phyloP scores from a whole-genome alignment of 2,888 invertebrate species.

The Erpobdella octoculata region DNA sequence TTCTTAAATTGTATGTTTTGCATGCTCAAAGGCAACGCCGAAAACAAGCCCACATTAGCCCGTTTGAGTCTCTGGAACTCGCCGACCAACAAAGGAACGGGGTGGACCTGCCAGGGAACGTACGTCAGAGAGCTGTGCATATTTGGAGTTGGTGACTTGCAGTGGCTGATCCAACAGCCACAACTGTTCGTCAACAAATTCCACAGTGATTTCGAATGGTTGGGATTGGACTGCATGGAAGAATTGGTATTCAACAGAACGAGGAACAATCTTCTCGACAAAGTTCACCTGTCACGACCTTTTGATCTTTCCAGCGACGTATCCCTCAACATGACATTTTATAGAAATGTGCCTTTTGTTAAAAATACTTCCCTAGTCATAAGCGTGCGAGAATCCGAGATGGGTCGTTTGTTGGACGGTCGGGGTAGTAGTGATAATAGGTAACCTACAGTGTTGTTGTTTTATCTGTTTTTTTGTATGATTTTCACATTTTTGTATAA shows the following conservation, averaged over 20 bases:
- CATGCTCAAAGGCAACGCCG: conserved; percentile 33
- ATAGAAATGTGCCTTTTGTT: too few species aligned
- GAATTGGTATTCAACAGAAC: conserved; percentile 34
- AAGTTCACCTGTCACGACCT: conserved; percentile 27
- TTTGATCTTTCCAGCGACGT: too few species aligned
- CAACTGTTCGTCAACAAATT: conserved; percentile 48
- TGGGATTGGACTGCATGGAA: conserved; percentile 35
- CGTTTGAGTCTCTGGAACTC: conserved; percentile 34
- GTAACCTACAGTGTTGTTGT: too few species aligned
- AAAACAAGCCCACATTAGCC: conserved; percentile 33
- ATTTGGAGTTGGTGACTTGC: conserved; percentile 44
- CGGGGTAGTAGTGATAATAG: too few species aligned
- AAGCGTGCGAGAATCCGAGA: too few species aligned
- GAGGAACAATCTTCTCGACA: neutral
- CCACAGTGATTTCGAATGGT: conserved; percentile 30
- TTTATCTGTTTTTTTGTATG: too few species aligned
- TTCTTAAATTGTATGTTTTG: too few species aligned
- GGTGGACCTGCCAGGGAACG: conserved; percentile 41
- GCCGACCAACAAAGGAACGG: too few species aligned
- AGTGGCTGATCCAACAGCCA: conserved; percentile 38
- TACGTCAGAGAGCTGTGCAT: conserved; percentile 44
- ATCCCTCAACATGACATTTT: too few species aligned
- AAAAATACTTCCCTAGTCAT: too few species aligned
- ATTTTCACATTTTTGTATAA: too few species aligned
- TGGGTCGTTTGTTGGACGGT: too few species aligned